Base-by-base conservation (phyloP, 2,797 vertebrate species). In the Chaetodon trifasciatus region DNA sequence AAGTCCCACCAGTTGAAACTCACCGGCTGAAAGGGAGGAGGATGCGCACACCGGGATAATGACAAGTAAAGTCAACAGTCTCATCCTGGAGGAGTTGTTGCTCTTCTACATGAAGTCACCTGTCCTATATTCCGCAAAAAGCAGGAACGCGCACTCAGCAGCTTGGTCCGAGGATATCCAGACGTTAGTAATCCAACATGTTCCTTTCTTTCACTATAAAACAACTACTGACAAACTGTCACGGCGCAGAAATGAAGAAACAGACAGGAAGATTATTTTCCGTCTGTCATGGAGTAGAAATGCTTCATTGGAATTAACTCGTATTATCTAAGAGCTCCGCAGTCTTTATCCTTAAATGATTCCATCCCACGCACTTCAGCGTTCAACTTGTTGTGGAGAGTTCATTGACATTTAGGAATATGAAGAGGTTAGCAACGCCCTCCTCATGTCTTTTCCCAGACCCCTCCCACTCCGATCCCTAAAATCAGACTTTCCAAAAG, bases 391-490 rank as follows among this genome's bases (percentile, higher is more conserved):
- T 61, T 82, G 32, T 55, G 83, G 42, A 58, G 53, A 63, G 37
- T 87, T 88, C 89, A 89, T 78, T 94, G 86, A 91, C 85, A 84
- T 86, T 79, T 88, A 77, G 85, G 78, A 82, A 88, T 84, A 86
- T 84, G 76, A 84, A 71, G 86, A 74, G 44, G 37, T 73, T 66
- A 58, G 89, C 83, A 52, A 88, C 92, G 86, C 93, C 92, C 86
- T 56, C 84, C 46, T 63, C 73, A 65, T 80, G 81, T 82, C 73
- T 57, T 58, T 70, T 69, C 50, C 13, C 58, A 81, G 69, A 70
- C 79, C 79, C 82, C 90, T 79, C 79, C 90, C 85, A 76, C 63
- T 4, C 15, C 19, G 0, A 63, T 24, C 70, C 62, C 70, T 55
- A 16, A 77, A 76, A 65, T 56, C 66, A n/a, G 63, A 37, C 61